Evolutionary conservation across 1,140 invertebrate species (phyloP).

Genomic region (Brachionus calyciflorus): DNA sequence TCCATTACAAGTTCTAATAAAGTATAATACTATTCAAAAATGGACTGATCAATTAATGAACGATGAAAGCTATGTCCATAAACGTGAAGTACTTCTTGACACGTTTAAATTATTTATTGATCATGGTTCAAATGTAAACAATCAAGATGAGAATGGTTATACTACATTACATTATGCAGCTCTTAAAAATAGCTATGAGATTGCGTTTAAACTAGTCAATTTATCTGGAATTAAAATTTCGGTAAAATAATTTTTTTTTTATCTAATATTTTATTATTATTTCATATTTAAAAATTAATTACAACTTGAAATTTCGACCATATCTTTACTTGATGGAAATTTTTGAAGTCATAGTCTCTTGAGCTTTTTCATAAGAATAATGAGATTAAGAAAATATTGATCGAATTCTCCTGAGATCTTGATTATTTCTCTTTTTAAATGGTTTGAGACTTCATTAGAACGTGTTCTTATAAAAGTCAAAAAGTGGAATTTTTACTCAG

Average conservation of each 20-base stretch:
- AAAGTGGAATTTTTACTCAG: too few species aligned
- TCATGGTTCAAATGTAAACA: background rate
- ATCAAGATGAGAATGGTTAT: slow-evolving; percentile 35
- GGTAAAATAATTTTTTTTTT: too few species aligned
- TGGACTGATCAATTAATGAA: slow-evolving; percentile 12
- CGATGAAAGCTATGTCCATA: background rate
- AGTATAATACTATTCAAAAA: slow-evolving; percentile 33
- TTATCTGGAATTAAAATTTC: background rate
- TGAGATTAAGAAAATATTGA: too few species aligned
- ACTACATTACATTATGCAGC: slow-evolving; percentile 25
- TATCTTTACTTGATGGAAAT: too few species aligned
- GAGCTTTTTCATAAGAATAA: too few species aligned
- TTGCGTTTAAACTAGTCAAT: slow-evolving; percentile 5
- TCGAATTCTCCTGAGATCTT: too few species aligned
- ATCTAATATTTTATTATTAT: background rate
- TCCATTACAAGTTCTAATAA: slow-evolving; percentile 34
- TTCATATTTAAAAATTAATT: background rate
- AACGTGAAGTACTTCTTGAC: background rate
- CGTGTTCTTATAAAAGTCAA: too few species aligned
- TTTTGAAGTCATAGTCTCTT: too few species aligned
- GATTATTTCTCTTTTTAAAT: too few species aligned
- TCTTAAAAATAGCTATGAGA: background rate
- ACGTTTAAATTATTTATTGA: slow-evolving; percentile 34
- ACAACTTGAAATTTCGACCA: too few species aligned
- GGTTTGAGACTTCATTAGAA: too few species aligned